Conservation (phyloP, 37 sponge, comb jelly and placozoan genomes). For the Theonella swinhoei region DNA sequence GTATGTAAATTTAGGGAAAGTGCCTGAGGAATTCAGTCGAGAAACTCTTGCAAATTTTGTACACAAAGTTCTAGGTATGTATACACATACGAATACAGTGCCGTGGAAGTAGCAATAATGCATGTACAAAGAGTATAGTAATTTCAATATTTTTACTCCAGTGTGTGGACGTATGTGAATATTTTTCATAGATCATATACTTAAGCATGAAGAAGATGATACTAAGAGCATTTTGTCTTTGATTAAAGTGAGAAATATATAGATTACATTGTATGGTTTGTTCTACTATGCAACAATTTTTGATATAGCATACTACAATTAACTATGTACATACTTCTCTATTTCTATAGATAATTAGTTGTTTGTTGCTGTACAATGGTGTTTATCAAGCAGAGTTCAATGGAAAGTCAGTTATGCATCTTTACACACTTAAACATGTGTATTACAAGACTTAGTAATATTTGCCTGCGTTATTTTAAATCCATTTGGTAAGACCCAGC, state of each 20-base stretch:
- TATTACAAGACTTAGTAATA: too few relatives aligned
- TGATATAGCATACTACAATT: too few relatives aligned
- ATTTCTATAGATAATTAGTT: conserved; percentile 18
- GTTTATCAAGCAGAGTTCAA: conserved; percentile 28
- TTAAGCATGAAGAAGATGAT: conserved; percentile 63
- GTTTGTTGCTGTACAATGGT: conserved; percentile 36
- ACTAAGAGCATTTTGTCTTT: conserved; percentile 63
- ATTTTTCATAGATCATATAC: conserved; percentile 32
- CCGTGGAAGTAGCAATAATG: neutral
- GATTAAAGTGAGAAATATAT: conserved; percentile 20
- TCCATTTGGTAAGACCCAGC: too few relatives aligned
- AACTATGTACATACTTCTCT: neutral
- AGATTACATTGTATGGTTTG: too few relatives aligned
- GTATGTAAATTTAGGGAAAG: too few relatives aligned
- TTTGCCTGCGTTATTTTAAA: too few relatives aligned
- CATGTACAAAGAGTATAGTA: neutral
- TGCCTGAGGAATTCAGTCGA: conserved; percentile 42
- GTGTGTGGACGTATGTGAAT: neutral
- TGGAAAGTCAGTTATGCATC: conserved; percentile 9
- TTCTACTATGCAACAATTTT: too few relatives aligned
- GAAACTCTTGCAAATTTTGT: conserved; percentile 32
- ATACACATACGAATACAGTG: neutral
- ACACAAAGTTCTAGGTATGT: conserved; percentile 47
- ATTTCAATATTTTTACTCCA: too few relatives aligned
- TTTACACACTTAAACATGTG: too few relatives aligned